phyloP scores from a whole-genome alignment of 1,140 invertebrate species.

The Melanaphis sacchari region DNA sequence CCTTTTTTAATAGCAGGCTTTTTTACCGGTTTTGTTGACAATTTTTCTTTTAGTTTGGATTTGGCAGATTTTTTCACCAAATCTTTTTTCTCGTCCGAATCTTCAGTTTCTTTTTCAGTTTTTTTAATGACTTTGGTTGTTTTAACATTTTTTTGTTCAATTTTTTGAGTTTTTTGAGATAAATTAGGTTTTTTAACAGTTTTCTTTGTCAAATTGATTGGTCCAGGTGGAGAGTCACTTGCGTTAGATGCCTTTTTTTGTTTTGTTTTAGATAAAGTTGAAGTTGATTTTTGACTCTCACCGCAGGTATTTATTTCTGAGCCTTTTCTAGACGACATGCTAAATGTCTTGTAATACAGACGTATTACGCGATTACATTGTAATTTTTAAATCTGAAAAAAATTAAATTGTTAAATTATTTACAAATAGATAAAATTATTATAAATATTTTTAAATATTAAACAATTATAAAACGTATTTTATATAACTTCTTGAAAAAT shows the following conservation, averaged over 20 bases:
- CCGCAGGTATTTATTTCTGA: not conserved
- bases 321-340: conserved; percentile 51
- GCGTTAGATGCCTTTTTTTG: conserved; percentile 32
- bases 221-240: conserved; percentile 46
- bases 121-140: conserved; percentile 43
- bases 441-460: not conserved
- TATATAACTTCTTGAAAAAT: not conserved
- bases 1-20: conserved; percentile 44
- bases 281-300: conserved; percentile 40
- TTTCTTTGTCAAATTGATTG: conserved; percentile 46
- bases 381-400: conserved; percentile 40
- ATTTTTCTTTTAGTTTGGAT: conserved; percentile 52
- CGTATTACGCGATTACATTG: conserved; percentile 26
- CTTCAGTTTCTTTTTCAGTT: conserved; percentile 43
- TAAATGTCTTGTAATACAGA: conserved; percentile 6
- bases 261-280: not conserved
- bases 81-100: conserved; percentile 47
- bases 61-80: conserved; percentile 30
- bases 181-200: conserved; percentile 14
- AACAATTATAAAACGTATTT: not conserved
- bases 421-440: not conserved
- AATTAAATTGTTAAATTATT: not conserved
- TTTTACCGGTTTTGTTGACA: conserved; percentile 27
- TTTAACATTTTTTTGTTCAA: conserved; percentile 55
- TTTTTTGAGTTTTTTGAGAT: conserved; percentile 13